Percentiles rank a stretch among this genome's conserved stretches.
phyloP scores from a whole-genome alignment of 64 coral and sea anemone species.

The Stichodactyla mertensii region DNA sequence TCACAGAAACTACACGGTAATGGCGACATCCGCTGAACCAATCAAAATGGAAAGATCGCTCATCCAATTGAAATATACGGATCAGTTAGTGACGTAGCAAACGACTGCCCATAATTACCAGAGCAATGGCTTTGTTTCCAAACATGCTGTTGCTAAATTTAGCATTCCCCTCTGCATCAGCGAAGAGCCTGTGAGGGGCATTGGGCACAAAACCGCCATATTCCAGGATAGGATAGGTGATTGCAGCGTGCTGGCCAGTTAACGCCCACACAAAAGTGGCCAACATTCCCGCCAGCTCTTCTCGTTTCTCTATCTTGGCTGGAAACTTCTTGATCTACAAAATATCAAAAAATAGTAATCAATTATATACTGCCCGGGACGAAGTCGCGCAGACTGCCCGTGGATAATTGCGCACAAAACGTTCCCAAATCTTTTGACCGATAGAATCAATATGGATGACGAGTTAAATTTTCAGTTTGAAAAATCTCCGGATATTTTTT shows the following conservation, averaged over 20 bases:
- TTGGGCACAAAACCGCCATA: conserved; percentile 92
- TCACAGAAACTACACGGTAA: too few relatives aligned
- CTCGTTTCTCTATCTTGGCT: conserved; percentile 31
- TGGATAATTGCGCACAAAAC: too few relatives aligned
- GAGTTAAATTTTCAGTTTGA: too few relatives aligned
- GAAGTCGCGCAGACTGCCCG: too few relatives aligned
- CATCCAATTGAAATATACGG: too few relatives aligned
- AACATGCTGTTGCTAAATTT: conserved; percentile 85
- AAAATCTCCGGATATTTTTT: too few relatives aligned
- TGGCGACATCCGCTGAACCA: too few relatives aligned
- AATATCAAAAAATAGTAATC: background rate
- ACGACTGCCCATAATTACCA: conserved; percentile 40
- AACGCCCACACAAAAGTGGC: conserved; percentile 77
- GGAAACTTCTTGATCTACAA: conserved; percentile 79
- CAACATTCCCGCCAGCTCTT: conserved; percentile 32
- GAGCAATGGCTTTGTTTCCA: conserved; percentile 92
- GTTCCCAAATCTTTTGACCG: too few relatives aligned
- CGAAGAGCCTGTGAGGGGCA: conserved; percentile 85
- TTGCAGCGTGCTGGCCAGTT: conserved; percentile 69
- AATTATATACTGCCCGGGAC: too few relatives aligned
- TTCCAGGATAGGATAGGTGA: conserved; percentile 77
- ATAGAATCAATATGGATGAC: too few relatives aligned
- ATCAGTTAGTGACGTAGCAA: too few relatives aligned
- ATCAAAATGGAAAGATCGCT: too few relatives aligned
- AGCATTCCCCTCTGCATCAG: conserved; percentile 47